These are phyloP conservation scores for Campopleginae sp. DNA, from an alignment of 2,888 invertebrate species.

Conservation along the genomic window DNA sequence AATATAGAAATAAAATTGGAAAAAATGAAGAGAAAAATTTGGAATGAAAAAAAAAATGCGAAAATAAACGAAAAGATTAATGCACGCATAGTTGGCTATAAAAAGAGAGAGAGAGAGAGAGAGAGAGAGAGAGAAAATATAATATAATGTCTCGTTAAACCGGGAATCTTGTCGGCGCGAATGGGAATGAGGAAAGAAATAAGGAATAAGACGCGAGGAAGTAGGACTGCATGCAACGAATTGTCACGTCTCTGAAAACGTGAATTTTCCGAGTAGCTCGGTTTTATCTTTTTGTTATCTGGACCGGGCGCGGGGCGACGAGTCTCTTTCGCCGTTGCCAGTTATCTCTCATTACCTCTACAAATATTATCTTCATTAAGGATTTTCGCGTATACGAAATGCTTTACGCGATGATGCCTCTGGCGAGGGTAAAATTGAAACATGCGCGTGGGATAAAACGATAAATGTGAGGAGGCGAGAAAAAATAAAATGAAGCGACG, in stretches of 20 bases:
- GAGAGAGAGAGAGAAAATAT: neutral
- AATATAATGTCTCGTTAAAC: constrained; percentile 50
- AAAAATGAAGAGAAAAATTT: too few species aligned
- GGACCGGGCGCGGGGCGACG: neutral
- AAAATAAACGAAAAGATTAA: too few species aligned
- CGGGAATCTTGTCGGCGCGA: constrained; percentile 15
- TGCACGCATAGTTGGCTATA: too few species aligned
- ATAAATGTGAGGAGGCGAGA: constrained; percentile 3
- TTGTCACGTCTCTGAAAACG: constrained; percentile 42
- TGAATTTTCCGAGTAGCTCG: constrained; percentile 35
- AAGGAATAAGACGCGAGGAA: constrained; percentile 20
- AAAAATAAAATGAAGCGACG: constrained; percentile 18
- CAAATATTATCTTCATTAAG: constrained; percentile 50
- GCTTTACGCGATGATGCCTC: constrained; percentile 46
- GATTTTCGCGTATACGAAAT: constrained; percentile 43
- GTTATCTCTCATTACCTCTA: constrained; percentile 24
- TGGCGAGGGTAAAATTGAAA: constrained; percentile 42
- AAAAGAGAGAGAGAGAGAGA: too few species aligned
- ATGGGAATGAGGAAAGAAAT: constrained; percentile 1
- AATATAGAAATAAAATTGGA: too few species aligned
- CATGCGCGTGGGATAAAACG: constrained; percentile 20
- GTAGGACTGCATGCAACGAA: constrained; percentile 14
- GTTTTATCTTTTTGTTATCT: constrained; percentile 49
- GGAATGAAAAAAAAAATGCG: too few species aligned
- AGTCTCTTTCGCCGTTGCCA: neutral